Evolutionary conservation across 2,797 vertebrate genomes (phyloP), one percentile per base, ranked within the genome.

Genomic region (Varecia variegata): DNA sequence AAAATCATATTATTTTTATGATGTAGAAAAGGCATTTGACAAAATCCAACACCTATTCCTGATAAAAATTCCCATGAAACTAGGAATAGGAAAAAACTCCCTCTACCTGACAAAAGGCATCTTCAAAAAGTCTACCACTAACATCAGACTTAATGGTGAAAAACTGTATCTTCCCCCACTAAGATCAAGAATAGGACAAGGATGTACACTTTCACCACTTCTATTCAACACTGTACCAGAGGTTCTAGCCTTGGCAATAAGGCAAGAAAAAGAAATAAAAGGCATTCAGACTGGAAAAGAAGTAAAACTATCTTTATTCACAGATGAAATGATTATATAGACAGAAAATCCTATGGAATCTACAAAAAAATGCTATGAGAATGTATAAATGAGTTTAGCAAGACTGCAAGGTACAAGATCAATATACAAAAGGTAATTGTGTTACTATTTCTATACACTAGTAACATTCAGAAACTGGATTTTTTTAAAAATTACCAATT

Each of bases 221-320:
- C 30, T 20, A 83, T 83, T 58, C 77, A 88, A 88, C 60, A 88
- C 9, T 77, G 58, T 68, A 76, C 60, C 60, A 62, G 60, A 32
- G 14, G 60, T 32, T 88, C 30, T 71, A 88, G 70, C 30, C 62
- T 84, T 35, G 43, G 54, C 20, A 52, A 30, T 58, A 70, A 83
- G 85, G n/a, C n/a, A 95, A 91, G 14, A 81, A 58, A 82, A 87
- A 67, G 47, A 74, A 88, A 74, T 35, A 87, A 85, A 68, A 94
- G 7, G 38, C 35, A 90, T 32, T 45, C 54, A 76, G 40, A 82
- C 27, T 68, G 27, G 67, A 82, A 74, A 92, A 70, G 77, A 68
- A 86, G 73, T 58, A 88, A 88, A 93, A 85, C 50, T 60, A 38
- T 67, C 32, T 73, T 68, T 74, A 81, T 52, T 50, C 38, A 80